A percentile compares a stretch with the other conserved stretches of the same genome.
Evolutionary conservation across 2,113 vertebrate species (phyloP).

Genomic region (Choloepus hoffmanni): DNA sequence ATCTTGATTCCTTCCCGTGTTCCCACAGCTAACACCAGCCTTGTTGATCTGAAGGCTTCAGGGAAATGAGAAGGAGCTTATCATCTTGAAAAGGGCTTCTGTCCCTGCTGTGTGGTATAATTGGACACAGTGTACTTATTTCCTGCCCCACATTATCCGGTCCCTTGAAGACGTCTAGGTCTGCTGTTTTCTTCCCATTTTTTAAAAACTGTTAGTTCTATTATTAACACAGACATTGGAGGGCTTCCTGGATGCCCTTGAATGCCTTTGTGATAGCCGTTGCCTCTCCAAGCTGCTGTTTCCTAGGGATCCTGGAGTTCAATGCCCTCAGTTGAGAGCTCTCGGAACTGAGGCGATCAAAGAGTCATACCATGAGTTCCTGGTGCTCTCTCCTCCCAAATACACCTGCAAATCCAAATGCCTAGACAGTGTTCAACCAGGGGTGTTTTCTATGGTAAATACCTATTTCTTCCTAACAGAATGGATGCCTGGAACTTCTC

Average conservation of each 20-base stretch:
- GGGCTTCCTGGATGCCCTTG: background rate
- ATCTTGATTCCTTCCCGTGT: background rate
- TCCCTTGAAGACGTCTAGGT: conserved; percentile 42
- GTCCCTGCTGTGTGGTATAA: conserved; percentile 66
- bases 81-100: conserved; percentile 59
- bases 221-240: background rate
- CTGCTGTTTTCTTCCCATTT: conserved; percentile 3
- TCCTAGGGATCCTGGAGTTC: background rate
- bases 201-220: background rate
- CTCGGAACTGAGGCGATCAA: background rate
- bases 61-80: conserved; percentile 61
- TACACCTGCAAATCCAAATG: background rate
- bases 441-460: background rate
- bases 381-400: background rate
- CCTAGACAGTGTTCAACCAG: background rate
- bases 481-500: background rate
- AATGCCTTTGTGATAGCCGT: background rate
- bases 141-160: conserved; percentile 55
- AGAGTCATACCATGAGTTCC: background rate
- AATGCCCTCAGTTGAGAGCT: background rate
- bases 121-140: conserved; percentile 50
- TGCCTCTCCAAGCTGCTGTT: background rate
- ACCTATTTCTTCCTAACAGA: background rate
- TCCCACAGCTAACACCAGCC: background rate
- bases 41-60: conserved; percentile 45